Percentiles rank a stretch among this genome's conserved stretches.
phyloP scores from a whole-genome alignment of 2,113 vertebrate species.

The Chaetura pelagica region DNA sequence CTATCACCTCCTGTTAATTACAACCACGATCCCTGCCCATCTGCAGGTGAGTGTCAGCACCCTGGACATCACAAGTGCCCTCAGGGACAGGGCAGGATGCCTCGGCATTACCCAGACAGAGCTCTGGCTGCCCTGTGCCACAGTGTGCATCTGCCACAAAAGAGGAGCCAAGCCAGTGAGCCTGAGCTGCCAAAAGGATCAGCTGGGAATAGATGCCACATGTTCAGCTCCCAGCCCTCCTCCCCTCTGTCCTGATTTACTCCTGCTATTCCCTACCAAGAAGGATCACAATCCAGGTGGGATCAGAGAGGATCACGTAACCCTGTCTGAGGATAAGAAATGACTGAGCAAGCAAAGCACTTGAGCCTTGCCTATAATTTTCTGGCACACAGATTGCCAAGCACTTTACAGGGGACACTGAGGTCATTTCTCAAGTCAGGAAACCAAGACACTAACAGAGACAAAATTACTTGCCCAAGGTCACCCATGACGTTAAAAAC shows the following conservation, averaged over 20 bases:
- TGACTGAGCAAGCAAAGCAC: conserved; percentile 8
- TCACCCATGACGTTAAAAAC: background rate
- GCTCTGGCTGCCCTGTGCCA: background rate
- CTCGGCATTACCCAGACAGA: background rate
- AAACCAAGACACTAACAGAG: background rate
- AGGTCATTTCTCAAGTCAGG: background rate
- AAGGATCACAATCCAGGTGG: background rate
- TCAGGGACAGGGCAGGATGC: background rate
- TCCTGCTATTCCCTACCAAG: background rate
- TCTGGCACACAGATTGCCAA: background rate
- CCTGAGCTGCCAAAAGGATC: background rate
- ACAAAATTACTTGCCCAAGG: background rate
- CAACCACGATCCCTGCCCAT: background rate
- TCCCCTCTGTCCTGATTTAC: background rate
- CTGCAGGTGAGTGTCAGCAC: accelerated
- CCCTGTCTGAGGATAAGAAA: background rate
- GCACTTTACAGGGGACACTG: background rate
- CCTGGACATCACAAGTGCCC: background rate
- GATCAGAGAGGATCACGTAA: background rate
- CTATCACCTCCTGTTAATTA: background rate
- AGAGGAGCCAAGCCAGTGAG: background rate
- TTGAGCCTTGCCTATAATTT: background rate
- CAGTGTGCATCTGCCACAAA: accelerated
- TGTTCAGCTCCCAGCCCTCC: background rate
- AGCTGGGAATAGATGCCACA: background rate